Base-by-base conservation (phyloP, 2,113 vertebrate species). In the Peucedramus taeniatus region DNA sequence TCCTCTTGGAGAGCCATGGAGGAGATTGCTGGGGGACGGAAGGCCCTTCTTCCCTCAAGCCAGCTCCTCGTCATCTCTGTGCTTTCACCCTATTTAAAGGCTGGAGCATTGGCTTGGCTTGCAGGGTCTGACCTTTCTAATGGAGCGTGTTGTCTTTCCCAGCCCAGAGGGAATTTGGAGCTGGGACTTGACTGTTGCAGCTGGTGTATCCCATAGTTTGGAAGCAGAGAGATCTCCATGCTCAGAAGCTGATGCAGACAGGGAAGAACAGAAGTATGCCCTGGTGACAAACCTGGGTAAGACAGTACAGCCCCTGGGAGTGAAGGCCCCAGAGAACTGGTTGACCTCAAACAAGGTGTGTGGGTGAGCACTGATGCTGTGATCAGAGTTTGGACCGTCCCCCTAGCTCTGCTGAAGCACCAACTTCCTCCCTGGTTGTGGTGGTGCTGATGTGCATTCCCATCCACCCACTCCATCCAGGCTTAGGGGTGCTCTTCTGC, bases 361-460 rank as follows among this genome's bases (percentile, higher is more conserved):
- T 72, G 23, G 11, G 15, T 87, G 72, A 65, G 20, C 40, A 20
- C 3, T 30, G 50, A 28, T 23, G 3, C 7, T 49, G 54, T 1
- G 0, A 7, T 59, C 61, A 63, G 56, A 75, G 74, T 13, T 75
- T 59, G 57, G 35, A 19, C 61, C 0, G 0, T 65, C 12, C 15
- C 19, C 3, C 13, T 40, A 21, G 13, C 51, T 87, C 59, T 74
- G 39, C 59, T 63, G 42, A 77, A 77, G 33, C 1, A 1, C 37
- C 28, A 45, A 0, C 33, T 79, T 81, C 33, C 50, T 69, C 28
- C 12, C 35, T 39, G 56, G 26, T 9, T 63, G 77, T 31, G 47
- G 27, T 59, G 4, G 0, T 63, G 35, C 44, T 0, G 0, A 9
- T 2, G 0, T 26, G 15, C 79, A 11, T 49, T 59, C 44, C 66